A percentile compares a stretch with the other conserved stretches of the same genome.
phyloP scores from a whole-genome alignment of 30 jellyfish, hydroid and myxozoan genomes.

The Haliclystus octoradiatus region DNA sequence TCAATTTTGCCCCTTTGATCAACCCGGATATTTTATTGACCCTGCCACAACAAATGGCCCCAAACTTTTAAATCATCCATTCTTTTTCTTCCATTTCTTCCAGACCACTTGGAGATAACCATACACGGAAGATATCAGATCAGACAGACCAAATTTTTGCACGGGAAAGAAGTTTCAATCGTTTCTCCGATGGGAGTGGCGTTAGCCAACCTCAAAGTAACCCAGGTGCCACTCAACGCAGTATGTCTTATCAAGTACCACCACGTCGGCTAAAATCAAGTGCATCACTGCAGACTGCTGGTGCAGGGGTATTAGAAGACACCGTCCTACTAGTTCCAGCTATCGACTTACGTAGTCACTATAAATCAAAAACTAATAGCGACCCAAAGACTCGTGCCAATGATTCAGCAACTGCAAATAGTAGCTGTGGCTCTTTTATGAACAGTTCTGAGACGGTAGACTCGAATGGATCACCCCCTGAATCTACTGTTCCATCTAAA shows the following conservation, averaged over 20 bases:
- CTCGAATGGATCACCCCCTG: constrained; percentile 26
- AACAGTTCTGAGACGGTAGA: background rate
- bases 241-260: background rate
- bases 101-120: background rate
- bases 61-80: too few species aligned
- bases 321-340: constrained; percentile 73
- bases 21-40: too few species aligned
- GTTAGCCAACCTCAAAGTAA: background rate
- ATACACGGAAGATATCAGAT: constrained; percentile 21
- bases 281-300: constrained; percentile 10
- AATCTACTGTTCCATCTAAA: constrained; percentile 15
- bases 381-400: constrained; percentile 22
- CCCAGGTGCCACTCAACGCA: background rate
- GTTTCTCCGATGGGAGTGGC: constrained; percentile 11
- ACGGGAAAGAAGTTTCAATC: constrained; percentile 16
- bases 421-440: constrained; percentile 24
- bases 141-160: constrained; percentile 3
- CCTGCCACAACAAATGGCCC: too few species aligned
- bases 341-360: constrained; percentile 68
- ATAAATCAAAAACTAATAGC: constrained; percentile 48
- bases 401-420: background rate
- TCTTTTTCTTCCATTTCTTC: background rate
- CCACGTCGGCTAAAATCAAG: background rate
- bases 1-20: too few species aligned
- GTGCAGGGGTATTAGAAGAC: constrained; percentile 28